Conservation (phyloP, 2,888 invertebrate genomes). For the Heterodera filipjevi region DNA sequence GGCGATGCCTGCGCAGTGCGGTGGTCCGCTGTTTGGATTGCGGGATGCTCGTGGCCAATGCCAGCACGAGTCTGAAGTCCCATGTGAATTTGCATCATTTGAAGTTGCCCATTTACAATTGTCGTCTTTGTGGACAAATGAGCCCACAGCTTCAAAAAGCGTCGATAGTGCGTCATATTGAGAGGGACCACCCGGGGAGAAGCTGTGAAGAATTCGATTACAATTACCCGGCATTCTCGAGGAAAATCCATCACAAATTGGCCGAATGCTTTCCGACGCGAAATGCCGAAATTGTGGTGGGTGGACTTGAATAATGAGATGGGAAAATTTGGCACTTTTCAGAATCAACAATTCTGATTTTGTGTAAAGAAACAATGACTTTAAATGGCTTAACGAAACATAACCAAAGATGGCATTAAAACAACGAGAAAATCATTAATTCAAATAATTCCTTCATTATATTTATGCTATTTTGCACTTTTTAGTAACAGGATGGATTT, state of each 20-base stretch:
- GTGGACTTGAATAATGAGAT: too few species aligned
- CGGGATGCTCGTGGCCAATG: constrained; percentile 1
- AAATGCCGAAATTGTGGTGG: not conserved
- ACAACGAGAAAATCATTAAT: too few species aligned
- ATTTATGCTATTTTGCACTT: too few species aligned
- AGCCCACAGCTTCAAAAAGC: not conserved
- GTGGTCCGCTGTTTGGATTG: not conserved
- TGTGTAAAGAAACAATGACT: not conserved
- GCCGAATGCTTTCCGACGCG: not conserved
- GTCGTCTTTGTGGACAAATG: not conserved
- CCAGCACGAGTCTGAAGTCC: constrained; percentile 10
- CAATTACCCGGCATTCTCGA: not conserved
- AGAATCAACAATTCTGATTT: not conserved
- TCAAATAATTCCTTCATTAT: too few species aligned
- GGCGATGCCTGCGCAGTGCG: not conserved
- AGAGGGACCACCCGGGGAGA: not conserved
- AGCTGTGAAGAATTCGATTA: not conserved
- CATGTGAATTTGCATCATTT: not conserved
- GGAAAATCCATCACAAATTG: not conserved
- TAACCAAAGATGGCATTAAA: not conserved
- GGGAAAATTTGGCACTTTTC: not conserved
- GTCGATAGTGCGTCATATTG: not conserved
- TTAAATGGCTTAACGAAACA: not conserved
- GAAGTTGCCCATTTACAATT: constrained; percentile 8
- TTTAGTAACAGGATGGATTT: too few species aligned